Conservation (phyloP, 2,797 vertebrate genomes). For the Melanotaenia parkinsoni region DNA sequence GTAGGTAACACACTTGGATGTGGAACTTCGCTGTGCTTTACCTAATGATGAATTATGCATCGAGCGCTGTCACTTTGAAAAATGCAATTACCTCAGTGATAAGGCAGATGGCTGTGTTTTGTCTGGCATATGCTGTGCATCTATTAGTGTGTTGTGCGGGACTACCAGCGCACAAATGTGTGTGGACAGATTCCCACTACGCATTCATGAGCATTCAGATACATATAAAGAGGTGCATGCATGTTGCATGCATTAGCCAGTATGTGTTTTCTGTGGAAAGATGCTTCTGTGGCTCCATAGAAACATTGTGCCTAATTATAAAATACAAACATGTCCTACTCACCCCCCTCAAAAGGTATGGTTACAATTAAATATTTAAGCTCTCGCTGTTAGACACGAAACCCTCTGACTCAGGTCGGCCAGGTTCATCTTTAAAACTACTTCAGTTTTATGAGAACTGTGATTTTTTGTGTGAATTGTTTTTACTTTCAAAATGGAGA, state of each 20-base stretch:
- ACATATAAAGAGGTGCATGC: not conserved
- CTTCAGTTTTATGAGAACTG: not conserved
- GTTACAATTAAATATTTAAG: not conserved
- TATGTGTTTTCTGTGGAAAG: not conserved
- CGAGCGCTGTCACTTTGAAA: slow-evolving; percentile 78
- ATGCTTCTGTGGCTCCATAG: not conserved
- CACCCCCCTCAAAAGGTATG: not conserved
- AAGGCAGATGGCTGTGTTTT: slow-evolving; percentile 82
- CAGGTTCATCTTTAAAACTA: not conserved
- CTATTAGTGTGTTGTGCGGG: slow-evolving; percentile 61
- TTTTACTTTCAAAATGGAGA: not conserved
- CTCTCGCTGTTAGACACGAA: not conserved
- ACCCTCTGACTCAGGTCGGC: not conserved
- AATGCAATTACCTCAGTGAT: slow-evolving; percentile 81
- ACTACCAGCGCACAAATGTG: slow-evolving; percentile 31
- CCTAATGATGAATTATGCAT: slow-evolving; percentile 84
- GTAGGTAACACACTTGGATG: slow-evolving; percentile 59
- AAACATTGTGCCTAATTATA: not conserved
- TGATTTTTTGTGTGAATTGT: not conserved
- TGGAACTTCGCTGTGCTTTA: slow-evolving; percentile 69
- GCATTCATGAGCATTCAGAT: slow-evolving; percentile 7
- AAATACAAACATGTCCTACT: not conserved
- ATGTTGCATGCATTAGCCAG: slow-evolving; percentile 3
- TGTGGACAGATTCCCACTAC: slow-evolving; percentile 24
- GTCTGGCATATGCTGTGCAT: slow-evolving; percentile 79